Evolutionary conservation across 1,140 invertebrate species (phyloP).

Genomic region (Drosophila mauritiana): DNA sequence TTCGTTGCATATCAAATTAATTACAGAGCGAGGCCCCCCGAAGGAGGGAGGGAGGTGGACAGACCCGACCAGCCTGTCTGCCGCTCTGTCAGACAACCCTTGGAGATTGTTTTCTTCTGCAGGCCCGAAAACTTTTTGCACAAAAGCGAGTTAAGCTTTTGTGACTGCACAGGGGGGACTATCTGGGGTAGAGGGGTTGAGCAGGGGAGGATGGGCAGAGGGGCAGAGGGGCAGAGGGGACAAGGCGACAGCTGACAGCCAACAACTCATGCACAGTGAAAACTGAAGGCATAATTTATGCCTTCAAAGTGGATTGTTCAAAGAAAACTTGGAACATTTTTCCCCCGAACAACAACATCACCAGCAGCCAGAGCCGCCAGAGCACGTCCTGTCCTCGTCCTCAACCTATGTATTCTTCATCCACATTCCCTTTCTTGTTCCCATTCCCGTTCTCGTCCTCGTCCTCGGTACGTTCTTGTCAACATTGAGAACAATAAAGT

Average conservation of each 20-base stretch:
- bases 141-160: conserved; percentile 74
- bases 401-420: not conserved
- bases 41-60: conserved; percentile 35
- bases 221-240: not conserved
- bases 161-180: conserved; percentile 31
- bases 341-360: conserved; percentile 56
- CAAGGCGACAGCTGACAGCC: conserved; percentile 66
- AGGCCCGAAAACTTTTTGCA: conserved; percentile 68
- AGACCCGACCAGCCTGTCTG: conserved; percentile 30
- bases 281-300: conserved; percentile 83
- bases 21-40: conserved; percentile 65
- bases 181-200: conserved; percentile 6
- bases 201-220: not conserved
- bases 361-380: conserved; percentile 32
- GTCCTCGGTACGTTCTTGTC: conserved; percentile 50
- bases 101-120: conserved; percentile 78
- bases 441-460: conserved; percentile 23
- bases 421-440: not conserved
- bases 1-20: conserved; percentile 83
- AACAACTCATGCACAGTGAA: conserved; percentile 77
- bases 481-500: conserved; percentile 71
- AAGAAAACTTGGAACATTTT: conserved; percentile 71
- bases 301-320: conserved; percentile 83
- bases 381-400: conserved; percentile 46
- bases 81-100: conserved; percentile 70